Conservation (phyloP, 2,113 vertebrate species). For the Ivindomyrus marchei region DNA sequence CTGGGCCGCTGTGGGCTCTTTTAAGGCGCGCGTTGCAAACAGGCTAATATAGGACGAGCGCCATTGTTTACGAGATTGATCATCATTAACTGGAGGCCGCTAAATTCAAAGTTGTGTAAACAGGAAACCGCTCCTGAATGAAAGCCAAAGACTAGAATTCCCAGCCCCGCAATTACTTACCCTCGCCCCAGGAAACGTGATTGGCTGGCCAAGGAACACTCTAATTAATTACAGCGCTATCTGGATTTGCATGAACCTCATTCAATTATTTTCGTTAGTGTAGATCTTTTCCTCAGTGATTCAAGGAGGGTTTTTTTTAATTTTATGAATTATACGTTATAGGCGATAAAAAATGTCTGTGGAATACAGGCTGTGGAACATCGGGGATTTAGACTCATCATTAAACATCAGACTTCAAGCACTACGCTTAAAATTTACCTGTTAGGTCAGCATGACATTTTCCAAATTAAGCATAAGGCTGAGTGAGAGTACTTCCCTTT, state of each 20-base stretch:
- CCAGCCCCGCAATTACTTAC: constrained; percentile 24
- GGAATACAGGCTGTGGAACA: neutral
- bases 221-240: neutral
- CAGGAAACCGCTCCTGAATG: constrained; percentile 32
- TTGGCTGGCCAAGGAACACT: neutral
- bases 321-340: neutral
- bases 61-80: constrained; percentile 39
- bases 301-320: neutral
- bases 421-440: neutral
- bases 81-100: constrained; percentile 29
- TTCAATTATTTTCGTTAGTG: neutral
- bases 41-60: constrained; percentile 8
- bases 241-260: neutral
- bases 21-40: constrained; percentile 20
- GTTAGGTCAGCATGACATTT: neutral
- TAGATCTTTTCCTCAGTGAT: neutral
- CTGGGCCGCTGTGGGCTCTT: constrained; percentile 27
- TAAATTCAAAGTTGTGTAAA: constrained; percentile 36
- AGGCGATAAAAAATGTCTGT: neutral
- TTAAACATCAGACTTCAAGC: neutral
- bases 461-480: neutral
- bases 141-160: constrained; percentile 23
- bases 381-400: neutral
- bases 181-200: constrained; percentile 12
- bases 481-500: neutral